Base-by-base conservation (phyloP, 2,888 invertebrate genomes). In the Tridacna crocea region DNA sequence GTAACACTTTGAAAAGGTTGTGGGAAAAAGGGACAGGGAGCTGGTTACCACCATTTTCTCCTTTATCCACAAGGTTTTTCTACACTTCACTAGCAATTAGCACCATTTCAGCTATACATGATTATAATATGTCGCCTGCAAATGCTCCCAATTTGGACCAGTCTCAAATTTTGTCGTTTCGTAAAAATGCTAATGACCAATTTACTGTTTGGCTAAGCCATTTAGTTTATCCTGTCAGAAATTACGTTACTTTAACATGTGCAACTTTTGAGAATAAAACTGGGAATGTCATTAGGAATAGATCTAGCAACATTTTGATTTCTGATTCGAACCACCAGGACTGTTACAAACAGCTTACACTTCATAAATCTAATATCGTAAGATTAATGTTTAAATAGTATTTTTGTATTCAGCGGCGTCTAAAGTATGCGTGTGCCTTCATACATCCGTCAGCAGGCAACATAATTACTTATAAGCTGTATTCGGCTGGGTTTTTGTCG, bases 401-500 rank as follows among this genome's bases (percentile, higher is more conserved):
- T 83, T 83, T 83, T 83, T 83, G 83, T 63, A 15, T 26, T 46
- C 22, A 27, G 26, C 65, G 83, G 83, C 83, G 83, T 83, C 83
- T 83, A 48, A 78, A 80, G 61, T 83, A 83, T 83, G 80, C 77
- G 75, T 77, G 47, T 65, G 22, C 60, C 75, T 75, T 80, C 78
- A 75, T 75, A 78, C 27, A 80, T 83, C 77, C 58, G 55, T 83
- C 83, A 80, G 61, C 83, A 61, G 61, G 66, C 73, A 63, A 72
- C 51, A 70, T 63, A 75, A 72, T 80, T 48, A 77, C 77, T 63
- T 72, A 77, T 77, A 36, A 80, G 61, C 70, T 51, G 70, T 51
- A 70, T 19, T 24, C 70, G 47, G 24, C 51, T 24, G 22, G 48
- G 70, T 13, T 47, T 77, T 66, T 72, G 81, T 60, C 79, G 84